phyloP scores from a whole-genome alignment of 2,888 invertebrate species.

The Zaprionus bogoriensis region DNA sequence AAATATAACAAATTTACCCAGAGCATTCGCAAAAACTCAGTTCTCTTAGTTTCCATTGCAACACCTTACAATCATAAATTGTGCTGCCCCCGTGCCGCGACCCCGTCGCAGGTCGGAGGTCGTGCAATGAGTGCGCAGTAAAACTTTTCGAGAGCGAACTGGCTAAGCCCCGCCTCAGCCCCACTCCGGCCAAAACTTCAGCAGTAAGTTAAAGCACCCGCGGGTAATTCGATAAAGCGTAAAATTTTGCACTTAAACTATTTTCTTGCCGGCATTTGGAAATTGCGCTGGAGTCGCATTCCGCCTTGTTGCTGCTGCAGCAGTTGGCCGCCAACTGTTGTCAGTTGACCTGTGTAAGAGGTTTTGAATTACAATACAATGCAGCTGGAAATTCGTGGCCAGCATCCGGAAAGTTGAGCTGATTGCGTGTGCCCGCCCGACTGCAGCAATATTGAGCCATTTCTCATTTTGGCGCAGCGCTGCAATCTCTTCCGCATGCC shows the following conservation, averaged over 20 bases:
- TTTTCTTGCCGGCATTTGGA: conserved; percentile 65
- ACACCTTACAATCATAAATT: conserved; percentile 76
- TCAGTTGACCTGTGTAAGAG: conserved; percentile 61
- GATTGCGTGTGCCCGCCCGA: conserved; percentile 39
- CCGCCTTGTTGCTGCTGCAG: conserved; percentile 35
- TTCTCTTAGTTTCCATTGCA: conserved; percentile 70
- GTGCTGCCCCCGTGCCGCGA: conserved; percentile 3
- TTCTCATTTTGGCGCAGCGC: conserved; percentile 5
- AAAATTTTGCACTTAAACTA: conserved; percentile 81
- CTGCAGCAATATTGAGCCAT: conserved; percentile 29
- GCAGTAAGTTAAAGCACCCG: conserved; percentile 76
- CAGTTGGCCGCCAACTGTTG: conserved; percentile 39
- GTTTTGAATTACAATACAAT: conserved; percentile 55
- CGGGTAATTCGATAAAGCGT: conserved; percentile 82
- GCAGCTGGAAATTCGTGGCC: conserved; percentile 37
- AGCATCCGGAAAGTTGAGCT: conserved; percentile 32
- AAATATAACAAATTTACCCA: conserved; percentile 70
- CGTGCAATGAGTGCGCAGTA: conserved; percentile 35
- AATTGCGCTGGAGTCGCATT: conserved; percentile 52
- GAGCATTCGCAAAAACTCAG: conserved; percentile 3
- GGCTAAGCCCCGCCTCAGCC: neutral
- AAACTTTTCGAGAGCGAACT: conserved; percentile 47
- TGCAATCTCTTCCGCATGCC: too few relatives aligned
- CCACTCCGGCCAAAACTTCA: conserved; percentile 45
- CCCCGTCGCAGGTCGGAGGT: conserved; percentile 9